Evolutionary conservation across 1,140 invertebrate species (phyloP).

Genomic region (Hirudo medicinalis): DNA sequence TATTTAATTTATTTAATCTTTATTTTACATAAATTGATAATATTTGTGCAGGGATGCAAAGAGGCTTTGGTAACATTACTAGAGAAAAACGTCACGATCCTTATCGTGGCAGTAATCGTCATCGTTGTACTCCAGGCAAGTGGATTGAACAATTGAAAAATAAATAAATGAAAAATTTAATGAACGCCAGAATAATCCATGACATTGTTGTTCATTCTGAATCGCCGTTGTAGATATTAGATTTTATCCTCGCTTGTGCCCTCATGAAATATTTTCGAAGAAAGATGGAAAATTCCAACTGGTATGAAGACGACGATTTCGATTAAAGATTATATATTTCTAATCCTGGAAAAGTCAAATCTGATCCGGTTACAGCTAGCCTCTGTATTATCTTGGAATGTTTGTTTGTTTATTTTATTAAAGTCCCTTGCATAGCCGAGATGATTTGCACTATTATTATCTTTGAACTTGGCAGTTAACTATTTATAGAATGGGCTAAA

Average conservation of each 20-base stretch:
- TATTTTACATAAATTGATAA: too few species aligned
- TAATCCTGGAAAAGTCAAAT: too few species aligned
- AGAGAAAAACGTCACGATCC: not conserved
- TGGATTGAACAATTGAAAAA: not conserved
- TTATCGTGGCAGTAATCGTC: not conserved
- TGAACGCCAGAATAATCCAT: too few species aligned
- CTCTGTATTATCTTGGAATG: too few species aligned
- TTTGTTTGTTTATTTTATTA: too few species aligned
- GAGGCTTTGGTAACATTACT: not conserved
- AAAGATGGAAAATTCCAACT: constrained; percentile 7
- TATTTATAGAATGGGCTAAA: too few species aligned
- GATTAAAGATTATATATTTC: not conserved
- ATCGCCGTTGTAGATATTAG: not conserved
- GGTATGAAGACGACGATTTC: not conserved
- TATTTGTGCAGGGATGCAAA: not conserved
- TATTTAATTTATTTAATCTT: not conserved
- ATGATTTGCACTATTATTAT: too few species aligned
- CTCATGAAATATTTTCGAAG: constrained; percentile 7
- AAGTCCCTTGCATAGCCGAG: too few species aligned
- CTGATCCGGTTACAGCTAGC: too few species aligned
- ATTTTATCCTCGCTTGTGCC: not conserved
- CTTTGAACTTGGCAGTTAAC: too few species aligned
- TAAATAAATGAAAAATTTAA: too few species aligned
- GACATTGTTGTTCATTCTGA: not conserved
- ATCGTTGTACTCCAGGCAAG: not conserved